phyloP scores from a whole-genome alignment of 2,113 vertebrate genomes.

The Dasyurus viverrinus region DNA sequence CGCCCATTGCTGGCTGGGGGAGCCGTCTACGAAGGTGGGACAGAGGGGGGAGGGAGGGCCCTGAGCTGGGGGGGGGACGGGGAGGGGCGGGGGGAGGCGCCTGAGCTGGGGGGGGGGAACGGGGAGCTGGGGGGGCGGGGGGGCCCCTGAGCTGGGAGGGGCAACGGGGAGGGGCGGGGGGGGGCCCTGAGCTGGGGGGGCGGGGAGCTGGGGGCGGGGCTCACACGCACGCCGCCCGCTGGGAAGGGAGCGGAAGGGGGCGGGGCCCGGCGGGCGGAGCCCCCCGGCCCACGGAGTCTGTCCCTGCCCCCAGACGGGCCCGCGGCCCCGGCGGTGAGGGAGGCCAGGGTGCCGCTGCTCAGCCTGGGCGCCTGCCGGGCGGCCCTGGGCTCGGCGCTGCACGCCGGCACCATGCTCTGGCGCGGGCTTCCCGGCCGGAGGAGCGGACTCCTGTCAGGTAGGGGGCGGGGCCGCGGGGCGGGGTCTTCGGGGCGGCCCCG shows the following conservation, averaged over 20 bases:
- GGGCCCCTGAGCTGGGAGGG: too few species aligned
- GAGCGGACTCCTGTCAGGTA: conserved; percentile 96
- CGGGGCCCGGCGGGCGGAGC: too few species aligned
- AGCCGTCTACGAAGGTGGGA: conserved; percentile 92
- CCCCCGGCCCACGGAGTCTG: background rate
- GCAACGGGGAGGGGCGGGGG: too few species aligned
- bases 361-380: conserved; percentile 89
- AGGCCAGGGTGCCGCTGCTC: conserved; percentile 92
- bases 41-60: too few species aligned
- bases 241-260: background rate
- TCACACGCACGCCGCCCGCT: background rate
- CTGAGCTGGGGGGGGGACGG: too few species aligned
- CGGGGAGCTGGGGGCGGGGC: too few species aligned
- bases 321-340: conserved; percentile 90
- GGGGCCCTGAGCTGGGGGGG: background rate
- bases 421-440: conserved; percentile 92
- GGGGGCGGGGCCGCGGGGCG: background rate
- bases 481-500: too few species aligned
- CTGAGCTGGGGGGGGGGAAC: too few species aligned
- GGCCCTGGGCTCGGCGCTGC: conserved; percentile 89
- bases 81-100: too few species aligned
- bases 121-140: too few species aligned
- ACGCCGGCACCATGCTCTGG: conserved; percentile 95
- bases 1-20: conserved; percentile 95
- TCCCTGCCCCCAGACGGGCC: conserved; percentile 88